phyloP scores from a whole-genome alignment of 2,113 vertebrate species.

The Capricornis sumatraensis region DNA sequence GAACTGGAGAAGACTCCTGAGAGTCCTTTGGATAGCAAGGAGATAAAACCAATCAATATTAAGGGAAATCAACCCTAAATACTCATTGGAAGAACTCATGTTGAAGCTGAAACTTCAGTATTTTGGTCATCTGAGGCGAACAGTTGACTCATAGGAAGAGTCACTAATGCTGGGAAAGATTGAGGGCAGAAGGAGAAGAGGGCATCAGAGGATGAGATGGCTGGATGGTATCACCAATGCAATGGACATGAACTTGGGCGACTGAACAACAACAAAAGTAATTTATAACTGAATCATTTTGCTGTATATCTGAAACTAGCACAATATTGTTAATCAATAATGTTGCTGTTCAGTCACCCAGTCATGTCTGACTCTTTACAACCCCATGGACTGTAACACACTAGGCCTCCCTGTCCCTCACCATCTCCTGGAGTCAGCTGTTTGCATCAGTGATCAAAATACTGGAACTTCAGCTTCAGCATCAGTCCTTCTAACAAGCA shows the following conservation, averaged over 20 bases:
- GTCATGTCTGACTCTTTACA: not conserved
- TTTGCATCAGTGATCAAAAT: not conserved
- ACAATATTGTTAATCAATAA: not conserved
- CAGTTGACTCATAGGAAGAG: not conserved
- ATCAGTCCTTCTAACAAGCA: not conserved
- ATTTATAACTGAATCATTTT: not conserved
- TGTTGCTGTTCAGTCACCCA: not conserved
- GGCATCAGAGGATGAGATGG: not conserved
- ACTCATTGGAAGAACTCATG: not conserved
- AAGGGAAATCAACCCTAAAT: not conserved
- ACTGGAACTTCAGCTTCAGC: not conserved
- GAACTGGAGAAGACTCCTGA: not conserved
- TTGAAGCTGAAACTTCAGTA: not conserved
- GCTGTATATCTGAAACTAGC: not conserved
- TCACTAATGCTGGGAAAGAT: not conserved
- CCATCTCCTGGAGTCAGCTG: not conserved
- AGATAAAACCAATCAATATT: not conserved
- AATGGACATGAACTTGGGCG: not conserved
- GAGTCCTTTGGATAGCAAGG: not conserved
- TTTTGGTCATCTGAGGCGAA: not conserved
- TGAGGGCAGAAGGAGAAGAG: not conserved
- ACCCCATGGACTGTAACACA: not conserved
- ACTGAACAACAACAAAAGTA: not conserved
- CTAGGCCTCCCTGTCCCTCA: not conserved
- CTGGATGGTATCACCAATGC: not conserved